Conservation (phyloP, 2,797 vertebrate genomes). For the Momotus momota region DNA sequence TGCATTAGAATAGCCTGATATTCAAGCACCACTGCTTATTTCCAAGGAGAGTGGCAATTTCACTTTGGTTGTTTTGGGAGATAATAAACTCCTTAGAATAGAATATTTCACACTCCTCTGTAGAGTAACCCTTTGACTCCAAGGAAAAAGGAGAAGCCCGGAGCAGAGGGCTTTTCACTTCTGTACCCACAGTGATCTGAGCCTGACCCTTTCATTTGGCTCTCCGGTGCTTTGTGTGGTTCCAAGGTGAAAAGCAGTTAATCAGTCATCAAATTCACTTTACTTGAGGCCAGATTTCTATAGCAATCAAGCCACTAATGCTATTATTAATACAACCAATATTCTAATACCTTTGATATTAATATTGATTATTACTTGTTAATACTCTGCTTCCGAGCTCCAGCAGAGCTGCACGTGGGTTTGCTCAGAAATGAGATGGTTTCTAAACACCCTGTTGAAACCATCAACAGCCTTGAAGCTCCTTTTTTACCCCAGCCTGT, state of each 20-base stretch:
- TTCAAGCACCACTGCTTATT: slow-evolving; percentile 36
- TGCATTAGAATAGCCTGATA: slow-evolving; percentile 22
- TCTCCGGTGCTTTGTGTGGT: background rate
- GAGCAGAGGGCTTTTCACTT: background rate
- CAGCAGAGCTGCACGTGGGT: background rate
- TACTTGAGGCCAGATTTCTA: background rate
- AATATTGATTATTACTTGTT: background rate
- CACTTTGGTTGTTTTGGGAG: slow-evolving; percentile 12
- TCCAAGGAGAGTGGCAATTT: slow-evolving; percentile 31
- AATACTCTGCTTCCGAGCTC: background rate
- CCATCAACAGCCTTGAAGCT: background rate
- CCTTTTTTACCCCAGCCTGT: background rate
- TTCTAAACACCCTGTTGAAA: background rate
- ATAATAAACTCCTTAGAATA: slow-evolving; percentile 50
- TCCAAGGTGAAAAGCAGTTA: background rate
- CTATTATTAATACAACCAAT: background rate
- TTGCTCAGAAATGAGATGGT: background rate
- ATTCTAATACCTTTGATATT: background rate
- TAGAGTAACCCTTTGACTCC: rapidly evolving
- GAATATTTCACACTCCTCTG: background rate
- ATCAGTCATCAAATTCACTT: background rate
- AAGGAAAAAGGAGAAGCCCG: background rate
- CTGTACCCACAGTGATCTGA: background rate
- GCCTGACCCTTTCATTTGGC: background rate
- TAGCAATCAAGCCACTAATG: background rate